phyloP scores from a whole-genome alignment of 2,888 invertebrate species.

The Harpagoxenus sublaevis region DNA sequence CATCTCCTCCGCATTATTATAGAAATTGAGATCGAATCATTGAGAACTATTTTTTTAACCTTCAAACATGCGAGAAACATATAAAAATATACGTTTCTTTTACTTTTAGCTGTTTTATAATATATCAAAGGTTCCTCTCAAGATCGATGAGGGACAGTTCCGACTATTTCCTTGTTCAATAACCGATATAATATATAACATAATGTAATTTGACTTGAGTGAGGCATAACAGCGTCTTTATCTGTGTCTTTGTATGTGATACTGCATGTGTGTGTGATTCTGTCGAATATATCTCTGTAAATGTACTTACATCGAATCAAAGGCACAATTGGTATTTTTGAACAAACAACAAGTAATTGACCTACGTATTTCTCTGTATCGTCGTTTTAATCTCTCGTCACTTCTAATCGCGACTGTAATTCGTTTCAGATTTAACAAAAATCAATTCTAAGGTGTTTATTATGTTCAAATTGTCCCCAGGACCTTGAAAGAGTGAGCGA shows the following conservation, averaged over 20 bases:
- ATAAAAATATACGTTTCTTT: background rate
- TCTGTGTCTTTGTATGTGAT: slow-evolving; percentile 52
- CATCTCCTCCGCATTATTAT: background rate
- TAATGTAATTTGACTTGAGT: slow-evolving; percentile 66
- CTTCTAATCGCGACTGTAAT: slow-evolving; percentile 7
- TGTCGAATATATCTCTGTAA: slow-evolving; percentile 54
- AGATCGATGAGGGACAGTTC: background rate
- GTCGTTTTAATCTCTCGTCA: slow-evolving; percentile 8
- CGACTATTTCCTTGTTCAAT: slow-evolving; percentile 33
- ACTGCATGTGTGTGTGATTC: slow-evolving; percentile 29
- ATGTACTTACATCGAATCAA: slow-evolving; percentile 67
- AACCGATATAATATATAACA: slow-evolving; percentile 76
- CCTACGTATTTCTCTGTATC: slow-evolving; percentile 50
- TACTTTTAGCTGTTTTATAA: background rate
- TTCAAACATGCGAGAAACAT: background rate
- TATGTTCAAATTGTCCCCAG: background rate
- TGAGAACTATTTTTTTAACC: background rate
- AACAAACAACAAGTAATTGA: slow-evolving; percentile 64
- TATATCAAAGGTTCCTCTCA: background rate
- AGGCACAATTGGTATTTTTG: slow-evolving; percentile 77
- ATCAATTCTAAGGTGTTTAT: slow-evolving; percentile 9
- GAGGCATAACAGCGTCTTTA: slow-evolving; percentile 34
- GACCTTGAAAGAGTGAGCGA: slow-evolving; percentile 4
- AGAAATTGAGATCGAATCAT: background rate
- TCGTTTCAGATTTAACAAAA: slow-evolving; percentile 3